These are phyloP conservation scores for Drosophila serrata DNA, from an alignment of 1,140 invertebrate species.

Conservation along the genomic window DNA sequence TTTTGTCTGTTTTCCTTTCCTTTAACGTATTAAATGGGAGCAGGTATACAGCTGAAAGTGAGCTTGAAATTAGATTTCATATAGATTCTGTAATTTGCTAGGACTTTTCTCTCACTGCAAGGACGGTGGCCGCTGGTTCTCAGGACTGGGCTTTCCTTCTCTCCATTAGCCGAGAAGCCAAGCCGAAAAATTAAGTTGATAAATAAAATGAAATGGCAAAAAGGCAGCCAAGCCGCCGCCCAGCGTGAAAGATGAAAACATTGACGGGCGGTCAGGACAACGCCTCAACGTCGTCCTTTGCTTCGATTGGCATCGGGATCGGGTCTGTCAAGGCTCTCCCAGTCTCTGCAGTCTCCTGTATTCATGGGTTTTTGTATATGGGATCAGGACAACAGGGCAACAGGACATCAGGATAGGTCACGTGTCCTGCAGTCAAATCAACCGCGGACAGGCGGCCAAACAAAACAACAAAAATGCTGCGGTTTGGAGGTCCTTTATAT, in stretches of 20 bases:
- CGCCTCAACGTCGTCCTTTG: conserved; percentile 8
- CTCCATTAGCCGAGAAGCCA: conserved; percentile 71
- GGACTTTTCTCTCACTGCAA: neutral
- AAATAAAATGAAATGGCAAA: conserved; percentile 72
- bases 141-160: neutral
- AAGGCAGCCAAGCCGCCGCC: conserved; percentile 39
- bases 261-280: conserved; percentile 17
- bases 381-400: conserved; percentile 8
- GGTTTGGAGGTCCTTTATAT: neutral
- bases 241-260: conserved; percentile 75
- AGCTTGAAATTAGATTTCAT: no score
- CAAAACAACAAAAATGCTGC: neutral
- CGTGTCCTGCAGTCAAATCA: conserved; percentile 12
- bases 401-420: conserved; percentile 2
- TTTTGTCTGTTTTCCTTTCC: neutral
- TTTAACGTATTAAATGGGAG: no score
- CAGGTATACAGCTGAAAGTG: no score
- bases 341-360: neutral
- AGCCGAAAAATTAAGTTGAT: conserved; percentile 75
- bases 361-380: neutral
- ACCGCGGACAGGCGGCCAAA: conserved; percentile 8
- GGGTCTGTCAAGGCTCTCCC: neutral
- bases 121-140: conserved; percentile 3
- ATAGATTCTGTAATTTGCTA: neutral
- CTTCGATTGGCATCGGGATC: conserved; percentile 15